Evolutionary conservation across 2,113 vertebrate genomes (phyloP).

Genomic region (Hippocampus barbouri): DNA sequence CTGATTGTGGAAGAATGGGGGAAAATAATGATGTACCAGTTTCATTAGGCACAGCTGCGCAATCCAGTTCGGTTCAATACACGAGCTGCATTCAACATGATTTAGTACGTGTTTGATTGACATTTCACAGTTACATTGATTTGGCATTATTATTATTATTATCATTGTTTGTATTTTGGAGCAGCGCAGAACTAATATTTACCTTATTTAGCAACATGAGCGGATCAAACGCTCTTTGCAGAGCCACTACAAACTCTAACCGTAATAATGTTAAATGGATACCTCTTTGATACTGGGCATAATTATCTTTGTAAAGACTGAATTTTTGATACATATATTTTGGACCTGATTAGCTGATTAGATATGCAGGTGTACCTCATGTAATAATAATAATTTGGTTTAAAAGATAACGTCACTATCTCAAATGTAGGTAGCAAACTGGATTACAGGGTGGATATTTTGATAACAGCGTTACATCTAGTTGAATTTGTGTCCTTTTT

Average conservation of each 20-base stretch:
- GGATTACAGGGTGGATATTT: not conserved
- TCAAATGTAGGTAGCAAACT: not conserved
- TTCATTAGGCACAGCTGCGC: not conserved
- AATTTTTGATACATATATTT: not conserved
- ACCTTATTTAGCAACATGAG: not conserved
- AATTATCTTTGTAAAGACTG: not conserved
- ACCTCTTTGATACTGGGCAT: not conserved
- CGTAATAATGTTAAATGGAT: not conserved
- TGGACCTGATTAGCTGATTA: not conserved
- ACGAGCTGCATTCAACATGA: not conserved
- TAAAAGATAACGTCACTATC: slow-evolving; percentile 19
- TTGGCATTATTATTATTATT: not conserved
- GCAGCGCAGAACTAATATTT: not conserved
- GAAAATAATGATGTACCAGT: not conserved
- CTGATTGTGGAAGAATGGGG: slow-evolving; percentile 11
- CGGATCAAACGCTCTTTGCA: not conserved
- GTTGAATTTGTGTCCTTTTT: slow-evolving; percentile 5
- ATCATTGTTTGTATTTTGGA: not conserved
- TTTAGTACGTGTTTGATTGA: not conserved
- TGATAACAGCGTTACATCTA: not conserved
- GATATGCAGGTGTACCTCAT: not conserved
- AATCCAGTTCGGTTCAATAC: not conserved
- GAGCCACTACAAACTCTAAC: not conserved
- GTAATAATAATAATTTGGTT: not conserved
- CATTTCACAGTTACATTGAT: not conserved